phyloP scores from a whole-genome alignment of 2,888 invertebrate genomes.

The Cactoblastis cactorum region DNA sequence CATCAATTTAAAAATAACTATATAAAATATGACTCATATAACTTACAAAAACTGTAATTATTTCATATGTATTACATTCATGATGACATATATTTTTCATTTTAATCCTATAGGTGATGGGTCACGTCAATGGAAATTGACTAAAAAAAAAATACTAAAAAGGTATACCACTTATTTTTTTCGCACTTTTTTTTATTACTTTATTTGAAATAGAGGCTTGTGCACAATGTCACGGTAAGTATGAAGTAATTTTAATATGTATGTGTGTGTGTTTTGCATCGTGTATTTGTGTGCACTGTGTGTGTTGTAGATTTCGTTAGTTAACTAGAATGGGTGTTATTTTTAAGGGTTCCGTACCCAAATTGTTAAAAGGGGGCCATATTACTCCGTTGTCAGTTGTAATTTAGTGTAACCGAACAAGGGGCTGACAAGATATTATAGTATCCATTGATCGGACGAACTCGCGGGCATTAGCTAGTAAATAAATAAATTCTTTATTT shows the following conservation, averaged over 20 bases:
- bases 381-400: too few relatives aligned
- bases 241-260: neutral
- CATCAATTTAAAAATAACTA: too few relatives aligned
- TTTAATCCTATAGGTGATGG: slow-evolving; percentile 11
- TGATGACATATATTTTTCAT: too few relatives aligned
- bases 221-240: slow-evolving; percentile 1
- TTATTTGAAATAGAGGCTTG: neutral
- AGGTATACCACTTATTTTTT: neutral
- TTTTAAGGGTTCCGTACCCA: neutral
- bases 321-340: neutral
- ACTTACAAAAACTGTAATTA: too few relatives aligned
- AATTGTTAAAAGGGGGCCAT: too few relatives aligned
- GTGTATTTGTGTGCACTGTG: slow-evolving; percentile 4
- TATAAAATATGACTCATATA: too few relatives aligned
- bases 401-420: too few relatives aligned
- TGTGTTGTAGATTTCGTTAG: neutral
- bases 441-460: too few relatives aligned
- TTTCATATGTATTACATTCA: too few relatives aligned
- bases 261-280: slow-evolving; percentile 12
- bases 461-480: too few relatives aligned
- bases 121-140: slow-evolving; percentile 20
- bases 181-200: slow-evolving; percentile 13
- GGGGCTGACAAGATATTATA: too few relatives aligned
- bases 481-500: too few relatives aligned
- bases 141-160: neutral